Base-by-base conservation (phyloP, 2,888 invertebrate genomes). In the Vanessa cardui region DNA sequence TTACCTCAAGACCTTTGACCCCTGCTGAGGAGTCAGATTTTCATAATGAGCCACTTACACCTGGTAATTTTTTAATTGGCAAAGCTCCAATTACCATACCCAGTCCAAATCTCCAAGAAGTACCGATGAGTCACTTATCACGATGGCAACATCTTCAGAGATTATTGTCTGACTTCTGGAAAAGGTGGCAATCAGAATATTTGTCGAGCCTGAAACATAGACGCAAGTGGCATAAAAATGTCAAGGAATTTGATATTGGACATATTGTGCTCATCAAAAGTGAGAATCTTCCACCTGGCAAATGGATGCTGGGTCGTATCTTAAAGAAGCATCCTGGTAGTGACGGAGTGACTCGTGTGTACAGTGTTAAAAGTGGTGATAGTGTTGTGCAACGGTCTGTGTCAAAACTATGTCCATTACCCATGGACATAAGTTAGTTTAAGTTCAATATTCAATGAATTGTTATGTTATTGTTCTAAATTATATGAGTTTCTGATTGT, bases 61-160 rank as follows among this genome's bases (percentile, higher is more conserved):
- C 74, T 12, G 73, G 71, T 20, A 71, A 74, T 58, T 73, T 73
- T 49, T 58, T 73, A 9, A 59, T 66, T 12, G 61, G 61, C 1
- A 56, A 56, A 66, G 47, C 66, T 8, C 61, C 49, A 6, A 33
- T 46, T 64, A 20, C 69, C 72, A 26, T 72, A 72, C 31, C 56
- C 31, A 56, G 20, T 56, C 26, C 31, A 15, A n/a, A 45, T 54
- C 5, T 62, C 1, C 21, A 9, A n/a, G 26, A 52, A 6, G 12
- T 15, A 21, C n/a, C 20, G n/a, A 54, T 54, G 7, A 12, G 3
- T 54, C 3, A 3, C 5, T 54, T 59, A 7, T 46, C 52, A 3
- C 39, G 65, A 6, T 33, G 52, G 58, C 33, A 58, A 58, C n/a
- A 16, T 33, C 16, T 21, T n/a, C 33, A 58, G 49, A 49, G 44